Base-by-base conservation (phyloP, 2,113 vertebrate genomes). In the Lates calcarifer region DNA sequence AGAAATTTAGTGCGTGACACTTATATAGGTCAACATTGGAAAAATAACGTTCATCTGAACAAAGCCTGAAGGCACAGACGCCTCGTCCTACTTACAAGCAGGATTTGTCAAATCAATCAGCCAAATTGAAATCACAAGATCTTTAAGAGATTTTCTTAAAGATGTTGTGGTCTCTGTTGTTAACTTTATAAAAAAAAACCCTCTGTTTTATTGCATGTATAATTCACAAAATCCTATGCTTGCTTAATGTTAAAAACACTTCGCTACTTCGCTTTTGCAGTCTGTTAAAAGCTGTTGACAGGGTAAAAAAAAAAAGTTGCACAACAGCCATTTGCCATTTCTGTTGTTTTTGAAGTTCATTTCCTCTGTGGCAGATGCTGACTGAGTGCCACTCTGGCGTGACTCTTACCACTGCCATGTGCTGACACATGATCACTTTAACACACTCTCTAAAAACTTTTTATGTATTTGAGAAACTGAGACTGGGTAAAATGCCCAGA, bases 31-130 rank as follows among this genome's bases (percentile, higher is more conserved):
- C 74, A 78, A 35, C 69, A 56, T 2, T 58, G 78, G 55, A 35
- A 58, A 71, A 70, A 71, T 41, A 61, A 69, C 3, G 6, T 61
- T 10, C 57, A 35, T 47, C 20, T 29, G 45, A 70, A 64, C 10
- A 65, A 74, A 49, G 65, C 73, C 79, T 55, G 47, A 68, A 69
- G 83, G 39, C 35, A 31, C 56, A 62, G 85, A 72, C 26, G 3
- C 29, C 22, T 17, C 66, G 70, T 62, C 85, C 73, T 72, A 71
- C 61, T 87, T 87, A 60, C 67, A 61, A 60, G 12, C 3, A 49
- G 56, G 28, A 63, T 7, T 18, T 43, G 24, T 67, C 60, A 29
- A 66, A 70, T 65, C 55, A 37, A 45, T 81, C 37, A 29, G 14
- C 41, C n/a, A 29, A 61, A 64, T 60, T 15, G 2, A 33, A 66